A percentile compares a stretch with the other conserved stretches of the same genome.
These are phyloP conservation scores for Phortica okadai DNA, from an alignment of 2,888 invertebrate genomes.

Conservation along the genomic window DNA sequence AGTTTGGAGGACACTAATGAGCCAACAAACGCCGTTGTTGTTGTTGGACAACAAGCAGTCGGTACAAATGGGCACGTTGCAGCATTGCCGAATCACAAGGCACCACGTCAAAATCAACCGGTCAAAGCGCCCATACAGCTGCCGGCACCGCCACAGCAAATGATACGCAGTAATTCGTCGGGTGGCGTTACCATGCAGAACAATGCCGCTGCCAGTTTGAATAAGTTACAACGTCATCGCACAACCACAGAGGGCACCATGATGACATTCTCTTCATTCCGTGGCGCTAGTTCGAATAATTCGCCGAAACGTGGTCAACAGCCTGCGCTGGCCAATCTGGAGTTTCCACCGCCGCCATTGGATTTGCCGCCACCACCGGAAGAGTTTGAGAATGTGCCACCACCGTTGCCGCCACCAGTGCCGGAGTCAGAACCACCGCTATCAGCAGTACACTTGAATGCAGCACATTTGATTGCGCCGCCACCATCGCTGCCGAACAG, in stretches of 20 bases:
- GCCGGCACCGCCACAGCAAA: slow-evolving; percentile 79
- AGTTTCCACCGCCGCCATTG: slow-evolving; percentile 91
- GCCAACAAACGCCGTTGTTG: slow-evolving; percentile 10
- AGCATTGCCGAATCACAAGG: slow-evolving; percentile 18
- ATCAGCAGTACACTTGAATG: slow-evolving; percentile 40
- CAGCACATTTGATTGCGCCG: slow-evolving; percentile 44
- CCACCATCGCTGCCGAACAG: slow-evolving; percentile 65
- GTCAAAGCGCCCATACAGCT: slow-evolving; percentile 44
- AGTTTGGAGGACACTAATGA: slow-evolving; percentile 86
- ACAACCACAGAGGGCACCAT: slow-evolving; percentile 78
- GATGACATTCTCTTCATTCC: slow-evolving; percentile 78
- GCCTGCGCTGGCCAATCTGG: slow-evolving; percentile 87
- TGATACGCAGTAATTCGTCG: slow-evolving; percentile 93
- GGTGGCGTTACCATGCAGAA: slow-evolving; percentile 85
- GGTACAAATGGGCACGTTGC: slow-evolving; percentile 49
- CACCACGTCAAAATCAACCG: slow-evolving; percentile 28
- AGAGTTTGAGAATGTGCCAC: slow-evolving; percentile 77
- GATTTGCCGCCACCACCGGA: slow-evolving; percentile 88
- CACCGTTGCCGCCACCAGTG: slow-evolving; percentile 65
- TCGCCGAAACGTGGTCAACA: slow-evolving; percentile 85
- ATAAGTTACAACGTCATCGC: slow-evolving; percentile 79
- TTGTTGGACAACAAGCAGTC: slow-evolving; percentile 36
- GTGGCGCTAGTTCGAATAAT: slow-evolving; percentile 82
- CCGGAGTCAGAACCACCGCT: slow-evolving; percentile 50
- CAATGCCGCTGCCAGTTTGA: slow-evolving; percentile 80